phyloP scores from a whole-genome alignment of 30 jellyfish, hydroid and myxozoan species.

The Aurelia sp. region DNA sequence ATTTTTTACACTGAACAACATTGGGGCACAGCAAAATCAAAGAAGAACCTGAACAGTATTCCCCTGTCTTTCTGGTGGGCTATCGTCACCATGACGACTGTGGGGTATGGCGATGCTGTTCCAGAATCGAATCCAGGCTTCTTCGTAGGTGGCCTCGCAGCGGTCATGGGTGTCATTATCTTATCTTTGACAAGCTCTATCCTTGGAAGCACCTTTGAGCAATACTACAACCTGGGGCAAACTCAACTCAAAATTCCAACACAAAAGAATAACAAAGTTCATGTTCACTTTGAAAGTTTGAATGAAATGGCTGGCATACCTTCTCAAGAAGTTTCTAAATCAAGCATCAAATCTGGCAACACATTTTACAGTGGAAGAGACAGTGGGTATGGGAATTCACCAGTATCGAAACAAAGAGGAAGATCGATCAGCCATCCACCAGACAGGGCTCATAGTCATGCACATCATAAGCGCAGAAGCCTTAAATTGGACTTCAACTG shows the following conservation, averaged over 20 bases:
- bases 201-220: constrained; percentile 95
- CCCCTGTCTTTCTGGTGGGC: constrained; percentile 96
- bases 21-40: constrained; percentile 73
- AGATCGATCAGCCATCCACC: constrained; percentile 64
- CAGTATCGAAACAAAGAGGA: constrained; percentile 58
- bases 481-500: not conserved
- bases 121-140: constrained; percentile 85
- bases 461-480: constrained; percentile 17
- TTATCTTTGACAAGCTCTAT: constrained; percentile 93
- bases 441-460: not conserved
- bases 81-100: constrained; percentile 94
- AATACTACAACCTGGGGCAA: constrained; percentile 84
- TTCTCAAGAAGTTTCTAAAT: constrained; percentile 40
- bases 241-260: constrained; percentile 88
- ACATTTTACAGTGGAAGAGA: constrained; percentile 82
- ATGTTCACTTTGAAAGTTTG: constrained; percentile 52
- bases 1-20: constrained; percentile 76
- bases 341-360: constrained; percentile 90
- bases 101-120: constrained; percentile 92
- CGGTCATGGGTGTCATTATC: constrained; percentile 84
- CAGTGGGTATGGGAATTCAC: constrained; percentile 97
- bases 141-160: constrained; percentile 90
- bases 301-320: constrained; percentile 70
- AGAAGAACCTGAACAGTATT: constrained; percentile 51
- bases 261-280: constrained; percentile 50